A percentile compares a stretch with the other conserved stretches of the same genome.
Evolutionary conservation across 2,113 vertebrate species (phyloP).

Genomic region (Mungos mungo): DNA sequence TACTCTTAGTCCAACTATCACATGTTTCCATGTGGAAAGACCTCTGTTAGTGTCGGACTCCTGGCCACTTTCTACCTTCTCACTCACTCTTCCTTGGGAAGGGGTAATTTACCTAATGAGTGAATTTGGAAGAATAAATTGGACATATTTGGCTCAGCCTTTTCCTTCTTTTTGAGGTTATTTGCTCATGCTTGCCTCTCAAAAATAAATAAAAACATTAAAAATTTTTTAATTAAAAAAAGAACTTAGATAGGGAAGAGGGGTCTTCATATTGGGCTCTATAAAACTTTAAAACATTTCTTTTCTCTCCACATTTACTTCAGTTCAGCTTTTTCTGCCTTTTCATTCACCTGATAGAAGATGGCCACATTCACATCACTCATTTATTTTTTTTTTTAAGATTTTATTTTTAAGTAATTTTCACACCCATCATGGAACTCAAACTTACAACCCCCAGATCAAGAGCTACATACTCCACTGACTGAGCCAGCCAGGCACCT

Average conservation of each 20-base stretch:
- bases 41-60: neutral
- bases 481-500: too few relatives aligned
- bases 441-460: too few relatives aligned
- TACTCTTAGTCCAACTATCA: neutral
- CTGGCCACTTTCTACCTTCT: neutral
- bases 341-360: neutral
- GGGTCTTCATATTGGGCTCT: neutral
- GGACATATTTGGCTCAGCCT: neutral
- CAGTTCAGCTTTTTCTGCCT: neutral
- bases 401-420: too few relatives aligned
- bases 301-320: neutral
- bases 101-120: neutral
- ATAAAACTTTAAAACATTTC: neutral
- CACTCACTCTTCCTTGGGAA: neutral
- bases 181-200: neutral
- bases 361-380: neutral
- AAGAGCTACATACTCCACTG: too few relatives aligned
- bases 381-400: neutral
- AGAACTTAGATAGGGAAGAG: neutral
- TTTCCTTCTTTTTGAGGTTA: neutral
- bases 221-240: too few relatives aligned
- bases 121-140: conserved; percentile 16
- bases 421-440: too few relatives aligned
- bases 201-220: too few relatives aligned
- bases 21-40: neutral